Evolutionary conservation across 1,140 invertebrate species (phyloP).

Genomic region (Cotesia glomerata): DNA sequence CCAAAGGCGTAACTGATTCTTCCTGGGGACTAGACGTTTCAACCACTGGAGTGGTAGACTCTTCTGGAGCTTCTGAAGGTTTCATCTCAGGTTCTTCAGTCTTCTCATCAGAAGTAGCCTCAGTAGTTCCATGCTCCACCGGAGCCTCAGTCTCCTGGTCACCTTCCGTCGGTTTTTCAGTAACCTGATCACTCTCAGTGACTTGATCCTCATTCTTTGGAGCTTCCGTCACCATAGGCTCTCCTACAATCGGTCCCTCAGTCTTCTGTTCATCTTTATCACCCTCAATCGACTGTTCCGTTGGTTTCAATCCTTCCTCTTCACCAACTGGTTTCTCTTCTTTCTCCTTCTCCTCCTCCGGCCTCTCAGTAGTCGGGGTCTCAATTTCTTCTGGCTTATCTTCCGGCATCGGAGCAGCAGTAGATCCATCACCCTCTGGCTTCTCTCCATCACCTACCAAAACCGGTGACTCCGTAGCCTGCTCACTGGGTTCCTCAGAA

Average conservation of each 20-base stretch:
- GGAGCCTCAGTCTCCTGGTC: too few species aligned
- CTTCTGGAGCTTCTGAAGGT: slow-evolving; percentile 1
- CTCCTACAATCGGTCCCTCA: not conserved
- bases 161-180: too few species aligned
- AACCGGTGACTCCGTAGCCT: not conserved
- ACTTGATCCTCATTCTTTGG: not conserved
- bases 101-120: too few species aligned
- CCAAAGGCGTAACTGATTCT: not conserved
- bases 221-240: not conserved
- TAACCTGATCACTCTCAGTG: too few species aligned
- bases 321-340: slow-evolving; percentile 18
- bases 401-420: slow-evolving; percentile 10
- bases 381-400: slow-evolving; percentile 12
- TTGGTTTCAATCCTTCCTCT: slow-evolving; percentile 25
- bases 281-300: not conserved
- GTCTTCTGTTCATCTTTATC: not conserved
- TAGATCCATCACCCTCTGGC: not conserved
- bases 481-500: slow-evolving; percentile 5
- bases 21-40: slow-evolving; percentile 32
- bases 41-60: not conserved
- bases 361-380: slow-evolving; percentile 22
- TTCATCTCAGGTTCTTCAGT: too few species aligned
- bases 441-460: not conserved
- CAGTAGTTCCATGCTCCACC: too few species aligned
- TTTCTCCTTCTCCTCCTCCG: slow-evolving; percentile 25